Conservation (phyloP, 1,140 invertebrate species). For the Listronotus oregonensis region DNA sequence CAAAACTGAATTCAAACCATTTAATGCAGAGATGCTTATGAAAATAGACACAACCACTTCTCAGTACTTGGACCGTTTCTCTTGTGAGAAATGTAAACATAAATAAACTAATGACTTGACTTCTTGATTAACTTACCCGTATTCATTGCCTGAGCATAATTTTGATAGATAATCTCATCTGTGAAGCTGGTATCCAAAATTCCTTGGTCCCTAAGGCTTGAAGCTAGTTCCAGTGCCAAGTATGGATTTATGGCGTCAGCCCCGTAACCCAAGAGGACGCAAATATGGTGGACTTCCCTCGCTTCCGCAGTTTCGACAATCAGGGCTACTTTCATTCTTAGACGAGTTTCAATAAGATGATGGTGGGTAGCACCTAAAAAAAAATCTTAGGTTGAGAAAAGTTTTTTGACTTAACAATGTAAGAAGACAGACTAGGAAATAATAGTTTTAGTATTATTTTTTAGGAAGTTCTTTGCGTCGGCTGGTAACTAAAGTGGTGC, state of each 20-base stretch:
- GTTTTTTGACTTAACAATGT: too few species aligned
- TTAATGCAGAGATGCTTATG: too few species aligned
- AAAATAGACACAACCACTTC: too few species aligned
- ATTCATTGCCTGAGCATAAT: conserved; percentile 63
- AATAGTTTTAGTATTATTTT: too few species aligned
- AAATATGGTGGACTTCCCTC: conserved; percentile 95
- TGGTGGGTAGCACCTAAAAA: conserved; percentile 89
- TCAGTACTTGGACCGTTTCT: too few species aligned
- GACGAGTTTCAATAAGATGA: conserved; percentile 91
- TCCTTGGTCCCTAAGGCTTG: conserved; percentile 78
- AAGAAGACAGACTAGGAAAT: too few species aligned
- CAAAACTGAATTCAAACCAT: too few species aligned
- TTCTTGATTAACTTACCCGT: conserved; percentile 38
- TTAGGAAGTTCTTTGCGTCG: too few species aligned
- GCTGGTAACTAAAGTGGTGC: too few species aligned
- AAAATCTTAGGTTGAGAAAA: not conserved
- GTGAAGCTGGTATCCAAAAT: conserved; percentile 75
- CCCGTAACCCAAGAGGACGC: conserved; percentile 94
- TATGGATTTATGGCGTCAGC: conserved; percentile 98
- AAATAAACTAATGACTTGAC: too few species aligned
- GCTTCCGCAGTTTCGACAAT: conserved; percentile 94
- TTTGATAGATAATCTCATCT: conserved; percentile 84
- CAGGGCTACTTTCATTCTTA: conserved; percentile 96
- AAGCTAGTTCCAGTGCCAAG: conserved; percentile 91
- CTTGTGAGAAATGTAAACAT: too few species aligned